Base-by-base conservation (phyloP, 2,797 vertebrate genomes). In the Orientallactaga sibirica region DNA sequence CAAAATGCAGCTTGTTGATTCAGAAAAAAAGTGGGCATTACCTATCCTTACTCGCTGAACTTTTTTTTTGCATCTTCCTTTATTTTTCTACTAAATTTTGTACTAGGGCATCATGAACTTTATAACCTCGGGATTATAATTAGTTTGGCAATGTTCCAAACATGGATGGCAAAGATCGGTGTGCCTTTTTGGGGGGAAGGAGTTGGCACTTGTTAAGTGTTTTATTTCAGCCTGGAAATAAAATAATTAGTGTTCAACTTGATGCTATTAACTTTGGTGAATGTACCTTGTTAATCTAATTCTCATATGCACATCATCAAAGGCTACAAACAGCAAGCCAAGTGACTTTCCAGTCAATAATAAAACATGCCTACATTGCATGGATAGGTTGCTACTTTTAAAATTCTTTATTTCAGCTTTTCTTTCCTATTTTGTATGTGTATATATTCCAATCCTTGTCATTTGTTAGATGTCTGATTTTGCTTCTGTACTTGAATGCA, bases 151-250 rank as follows among this genome's bases (percentile, higher is more conserved):
- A 75, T 90, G 82, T 41, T 27, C 8, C 7, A 61, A 94, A 79
- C 61, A 18, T 94, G 86, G 93, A n/a, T 78, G 68, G 52, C 5
- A 92, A 79, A 68, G 84, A 74, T 64, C 7, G 24, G n/a, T 27
- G 74, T 1, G 0, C 80, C 12, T 96, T 97, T 85, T 67, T 73
- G 48, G 48, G 48, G 48, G 48, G 77, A 27, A 41, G 67, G 81
- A 92, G 81, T 86, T 95, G 64, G 43, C 82, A 88, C 70, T 76
- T 79, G 71, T 91, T 95, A 70, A 80, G 24, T 86, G 7, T 93
- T 92, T 84, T 85, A 66, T 85, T 89, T 93, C 52, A 85, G 74
- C 75, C 68, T 91, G 15, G 22, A 94, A 66, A 87, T 71, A 78
- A 87, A 68, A 58, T 66, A 94, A 87, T 29, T 62, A 7, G 22